Evolutionary conservation across 2,797 vertebrate species (phyloP).

Genomic region (Neosilurus hyrtlii): DNA sequence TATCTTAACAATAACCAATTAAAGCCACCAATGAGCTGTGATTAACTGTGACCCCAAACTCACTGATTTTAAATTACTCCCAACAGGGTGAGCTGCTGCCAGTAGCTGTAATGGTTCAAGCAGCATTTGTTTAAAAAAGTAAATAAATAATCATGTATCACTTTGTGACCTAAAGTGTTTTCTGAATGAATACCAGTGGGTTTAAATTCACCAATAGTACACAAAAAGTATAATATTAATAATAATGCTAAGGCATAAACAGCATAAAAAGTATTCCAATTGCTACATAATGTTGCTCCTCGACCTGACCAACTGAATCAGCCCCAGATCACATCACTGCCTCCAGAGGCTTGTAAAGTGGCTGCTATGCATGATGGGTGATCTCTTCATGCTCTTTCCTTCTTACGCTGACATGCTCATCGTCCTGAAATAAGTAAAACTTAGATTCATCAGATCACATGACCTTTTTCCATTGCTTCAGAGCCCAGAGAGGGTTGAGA

Average conservation of each 20-base stretch:
- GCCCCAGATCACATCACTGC: too few species aligned
- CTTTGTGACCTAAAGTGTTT: background rate
- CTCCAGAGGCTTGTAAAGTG: too few species aligned
- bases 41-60: constrained; percentile 3
- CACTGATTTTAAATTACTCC: constrained; percentile 13
- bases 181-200: background rate
- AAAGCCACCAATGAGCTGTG: constrained; percentile 15
- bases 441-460: too few species aligned
- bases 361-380: too few species aligned
- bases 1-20: constrained; percentile 15
- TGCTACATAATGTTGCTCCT: too few species aligned
- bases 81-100: constrained; percentile 4
- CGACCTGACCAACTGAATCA: too few species aligned
- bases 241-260: background rate
- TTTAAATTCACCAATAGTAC: background rate
- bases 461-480: too few species aligned
- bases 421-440: too few species aligned
- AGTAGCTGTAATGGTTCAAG: constrained; percentile 11
- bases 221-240: background rate
- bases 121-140: background rate
- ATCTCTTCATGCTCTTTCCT: too few species aligned
- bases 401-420: too few species aligned
- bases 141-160: background rate
- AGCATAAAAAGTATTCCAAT: background rate
- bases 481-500: too few species aligned